A percentile compares a stretch with the other conserved stretches of the same genome.
These are phyloP conservation scores for Sabellastarte sp. DNA, from an alignment of 2,888 invertebrate genomes.

Conservation along the genomic window DNA sequence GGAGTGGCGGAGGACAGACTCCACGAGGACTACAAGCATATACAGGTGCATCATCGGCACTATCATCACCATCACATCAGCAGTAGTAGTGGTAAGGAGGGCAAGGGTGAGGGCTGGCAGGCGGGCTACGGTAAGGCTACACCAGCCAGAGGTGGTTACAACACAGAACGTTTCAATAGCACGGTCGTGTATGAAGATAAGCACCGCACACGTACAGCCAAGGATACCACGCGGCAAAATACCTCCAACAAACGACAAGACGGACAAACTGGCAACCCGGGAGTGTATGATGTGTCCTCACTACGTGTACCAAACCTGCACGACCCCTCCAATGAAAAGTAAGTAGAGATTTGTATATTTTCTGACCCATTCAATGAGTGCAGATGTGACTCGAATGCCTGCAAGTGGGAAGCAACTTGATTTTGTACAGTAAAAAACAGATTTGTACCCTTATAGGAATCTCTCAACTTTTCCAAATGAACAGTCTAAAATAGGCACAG, in stretches of 20 bases:
- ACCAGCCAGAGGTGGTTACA: neutral
- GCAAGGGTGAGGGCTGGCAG: too few relatives aligned
- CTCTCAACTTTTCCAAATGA: too few relatives aligned
- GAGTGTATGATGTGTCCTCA: neutral
- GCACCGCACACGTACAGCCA: neutral
- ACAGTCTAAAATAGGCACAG: too few relatives aligned
- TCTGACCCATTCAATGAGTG: too few relatives aligned
- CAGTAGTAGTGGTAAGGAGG: neutral
- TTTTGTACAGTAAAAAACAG: too few relatives aligned
- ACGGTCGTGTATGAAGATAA: neutral
- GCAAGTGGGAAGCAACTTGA: too few relatives aligned
- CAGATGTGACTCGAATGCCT: too few relatives aligned
- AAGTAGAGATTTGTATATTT: too few relatives aligned
- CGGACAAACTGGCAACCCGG: neutral
- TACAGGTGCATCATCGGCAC: neutral
- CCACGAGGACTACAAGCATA: neutral
- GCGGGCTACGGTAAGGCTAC: neutral
- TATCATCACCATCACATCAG: neutral
- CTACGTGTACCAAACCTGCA: neutral
- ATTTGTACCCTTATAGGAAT: too few relatives aligned
- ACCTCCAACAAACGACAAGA: too few relatives aligned
- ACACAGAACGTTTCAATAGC: neutral
- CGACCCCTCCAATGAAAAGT: constrained; percentile 8
- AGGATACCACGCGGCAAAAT: neutral
- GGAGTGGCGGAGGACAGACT: neutral